Conservation (phyloP, 2,888 invertebrate genomes). For the Leucophenga maculata region DNA sequence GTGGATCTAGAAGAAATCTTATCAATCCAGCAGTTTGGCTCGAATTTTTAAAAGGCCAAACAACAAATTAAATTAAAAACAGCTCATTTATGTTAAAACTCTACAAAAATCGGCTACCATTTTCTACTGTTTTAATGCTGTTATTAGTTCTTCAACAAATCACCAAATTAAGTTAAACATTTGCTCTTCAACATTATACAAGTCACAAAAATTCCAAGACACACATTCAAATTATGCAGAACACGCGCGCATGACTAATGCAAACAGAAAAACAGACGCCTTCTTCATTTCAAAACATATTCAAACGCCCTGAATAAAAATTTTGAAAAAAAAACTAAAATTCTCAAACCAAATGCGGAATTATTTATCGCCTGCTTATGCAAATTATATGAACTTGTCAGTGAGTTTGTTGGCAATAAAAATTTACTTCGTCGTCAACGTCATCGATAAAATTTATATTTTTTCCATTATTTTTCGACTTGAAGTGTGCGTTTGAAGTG, state of each 20-base stretch:
- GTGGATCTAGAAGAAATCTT: too few relatives aligned
- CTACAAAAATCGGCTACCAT: too few relatives aligned
- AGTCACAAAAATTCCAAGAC: neutral
- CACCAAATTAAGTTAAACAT: neutral
- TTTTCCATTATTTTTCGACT: conserved; percentile 6
- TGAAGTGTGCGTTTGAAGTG: conserved; percentile 25
- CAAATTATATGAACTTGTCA: conserved; percentile 6
- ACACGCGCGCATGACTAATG: conserved; percentile 4
- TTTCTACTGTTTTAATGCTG: too few relatives aligned
- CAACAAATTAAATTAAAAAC: too few relatives aligned
- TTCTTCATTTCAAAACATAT: conserved; percentile 11
- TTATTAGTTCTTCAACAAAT: too few relatives aligned
- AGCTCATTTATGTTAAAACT: too few relatives aligned
- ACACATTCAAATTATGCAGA: conserved; percentile 5
- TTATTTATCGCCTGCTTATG: conserved; percentile 21
- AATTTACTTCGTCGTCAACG: conserved; percentile 4
- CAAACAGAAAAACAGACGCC: neutral
- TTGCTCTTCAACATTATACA: neutral
- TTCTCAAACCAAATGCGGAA: conserved; percentile 17
- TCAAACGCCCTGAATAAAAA: neutral
- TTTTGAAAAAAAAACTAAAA: neutral
- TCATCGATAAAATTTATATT: neutral
- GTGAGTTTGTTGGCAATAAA: neutral
- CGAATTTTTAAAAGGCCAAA: too few relatives aligned
- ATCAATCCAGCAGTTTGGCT: too few relatives aligned